Base-by-base conservation (phyloP, 1,140 invertebrate genomes). In the Augochlora pura region DNA sequence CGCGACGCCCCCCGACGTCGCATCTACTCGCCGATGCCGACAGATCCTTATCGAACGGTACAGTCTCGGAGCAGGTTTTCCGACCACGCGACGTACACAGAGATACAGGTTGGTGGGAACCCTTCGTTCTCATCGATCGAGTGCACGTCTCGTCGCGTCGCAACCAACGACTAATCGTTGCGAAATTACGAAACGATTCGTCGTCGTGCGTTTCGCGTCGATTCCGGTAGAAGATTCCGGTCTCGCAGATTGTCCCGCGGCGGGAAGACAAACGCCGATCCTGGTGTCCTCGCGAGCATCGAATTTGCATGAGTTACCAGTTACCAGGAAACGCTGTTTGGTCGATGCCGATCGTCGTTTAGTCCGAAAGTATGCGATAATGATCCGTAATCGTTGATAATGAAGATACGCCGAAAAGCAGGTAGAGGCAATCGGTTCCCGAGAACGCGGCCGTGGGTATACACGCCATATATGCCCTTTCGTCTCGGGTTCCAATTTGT, bases 321-420 rank as follows among this genome's bases (percentile, higher is more conserved):
- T 18, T 16, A 57, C 32, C 25, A 18, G 18, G 76, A 57, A 64
- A 63, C 72, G n/a, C 73, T 77, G 77, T 89, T 90, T 85, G 59
- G 63, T 77, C 80, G 88, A 32, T 89, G 88, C 89, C 67, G 86
- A 73, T 86, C 86, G 88, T 63, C 88, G 86, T 90, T 91, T 90
- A 91, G 88, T 84, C 83, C 85, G 88, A 21, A 91, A 91, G 90
- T 89, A 91, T 84, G 80, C 74, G 83, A 87, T 91, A 91, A 91
- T 90, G 87, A 67, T 86, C 66, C 73, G 85, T 91, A 91, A 91
- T 91, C 87, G 85, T 72, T 81, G 84, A 80, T 90, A 88, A 91
- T 90, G 84, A 89, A 86, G 85, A 73, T 79, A 73, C 63, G 62
- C 59, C 46, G n/a, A 12, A 25, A 23, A 64, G n/a, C 27, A 27